Evolutionary conservation across 2,113 vertebrate genomes (phyloP), one percentile per base, ranked within the genome.

Genomic region (Motacilla alba): DNA sequence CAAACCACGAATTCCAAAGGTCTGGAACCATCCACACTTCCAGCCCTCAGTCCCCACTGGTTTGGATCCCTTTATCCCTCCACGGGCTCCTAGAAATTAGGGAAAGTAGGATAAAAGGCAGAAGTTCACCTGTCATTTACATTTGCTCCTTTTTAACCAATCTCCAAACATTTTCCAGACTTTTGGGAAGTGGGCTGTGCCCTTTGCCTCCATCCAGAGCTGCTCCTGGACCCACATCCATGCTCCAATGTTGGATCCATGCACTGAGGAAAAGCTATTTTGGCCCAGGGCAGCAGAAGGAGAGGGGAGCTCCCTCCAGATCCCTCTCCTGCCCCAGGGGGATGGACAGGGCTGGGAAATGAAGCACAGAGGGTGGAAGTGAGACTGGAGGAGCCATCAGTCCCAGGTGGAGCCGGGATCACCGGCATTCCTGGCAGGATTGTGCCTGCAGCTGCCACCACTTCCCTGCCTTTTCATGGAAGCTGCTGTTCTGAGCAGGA

Each of bases 161-260:
- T 33, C 62, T 44, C 8, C 16, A 27, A 64, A 33, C 15, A 3
- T 12, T 47, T 66, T 47, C 46, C 60, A 62, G 44, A 13, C 9
- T n/a, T 43, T 11, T 52, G 31, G 31, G 27, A 41, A 39, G 35
- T 1, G 6, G 24, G 6, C n/a, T 43, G 13, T 46, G 58, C 27
- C 43, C n/a, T 70, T 53, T 41, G 4, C 6, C 13, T 50, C 44
- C 35, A 14, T 15, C 35, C 23, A 30, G 30, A 39, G 22, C 3
- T 55, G 7, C 28, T 73, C 63, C 53, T 23, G 11, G 22, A 15
- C 28, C 2, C 14, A 14, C 23, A 28, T 28, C n/a, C 41, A 6
- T 0, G 0, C 23, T 47, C n/a, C n/a, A 10, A 0, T 0, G 5
- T 23, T 0, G 3, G 50, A 17, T 50, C 60, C 12, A 1, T 1